Evolutionary conservation across 2,113 vertebrate genomes (phyloP), one percentile per base, ranked within the genome.

Genomic region (Erythrocercus mccallii): DNA sequence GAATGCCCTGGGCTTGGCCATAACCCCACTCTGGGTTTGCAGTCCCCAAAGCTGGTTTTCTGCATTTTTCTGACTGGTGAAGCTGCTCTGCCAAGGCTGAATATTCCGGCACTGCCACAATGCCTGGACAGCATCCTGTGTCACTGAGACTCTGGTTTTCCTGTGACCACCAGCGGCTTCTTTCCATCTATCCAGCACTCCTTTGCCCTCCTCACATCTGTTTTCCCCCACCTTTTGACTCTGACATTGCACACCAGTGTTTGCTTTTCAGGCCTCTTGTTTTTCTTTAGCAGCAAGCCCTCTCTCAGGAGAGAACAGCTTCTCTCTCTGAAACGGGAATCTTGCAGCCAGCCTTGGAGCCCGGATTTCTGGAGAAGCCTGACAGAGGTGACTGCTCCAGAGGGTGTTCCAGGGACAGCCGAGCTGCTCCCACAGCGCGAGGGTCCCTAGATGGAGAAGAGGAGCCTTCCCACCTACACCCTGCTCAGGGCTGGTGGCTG

Each of bases 381-480:
- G 53, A 5, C 0, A 0, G n/a, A 53, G 13, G 38, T 31, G 20
- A 21, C 20, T 0, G 0, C 13, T 17, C 38, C 17, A 31, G 51
- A 58, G 27, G 19, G 12, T 51, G 37, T 17, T 73, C 11, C 9
- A 28, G 54, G 38, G 53, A 37, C 37, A 51, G 44, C 86, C 6
- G 3, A 37, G 58, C 58, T 72, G 37, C 27, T 45, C 37, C 42
- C 42, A 37, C 9, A 37, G 37, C 60, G 0, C 0, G 4, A 45
- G 24, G 14, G 24, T 85, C 24, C 45, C 30, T 25, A 38, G 44
- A 42, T 65, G 44, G 50, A 51, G 44, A 33, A 28, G 51, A 37
- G 16, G 38, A 38, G 16, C 1, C 0, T 51, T 58, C 28, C 60
- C 53, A 38, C 23, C 45, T 38, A 51, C 61, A 12, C 35, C 35